A percentile compares a stretch with the other conserved stretches of the same genome.
Evolutionary conservation across 2,888 invertebrate genomes (phyloP).

Genomic region (Carabus problematicus): DNA sequence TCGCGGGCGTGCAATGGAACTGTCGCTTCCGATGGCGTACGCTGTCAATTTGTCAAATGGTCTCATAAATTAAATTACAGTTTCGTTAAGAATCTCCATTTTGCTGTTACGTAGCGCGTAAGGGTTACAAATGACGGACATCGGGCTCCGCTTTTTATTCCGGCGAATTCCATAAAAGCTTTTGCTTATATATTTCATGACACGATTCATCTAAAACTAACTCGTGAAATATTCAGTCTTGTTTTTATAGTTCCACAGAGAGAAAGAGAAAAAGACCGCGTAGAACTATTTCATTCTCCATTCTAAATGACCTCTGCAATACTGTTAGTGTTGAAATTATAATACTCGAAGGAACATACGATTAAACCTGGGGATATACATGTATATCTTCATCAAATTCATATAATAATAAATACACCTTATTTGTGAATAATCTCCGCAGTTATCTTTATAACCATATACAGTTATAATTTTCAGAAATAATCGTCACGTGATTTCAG

Average conservation of each 20-base stretch:
- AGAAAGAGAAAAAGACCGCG: too few species aligned
- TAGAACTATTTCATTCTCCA: slow-evolving; percentile 26
- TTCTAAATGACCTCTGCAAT: slow-evolving; percentile 28
- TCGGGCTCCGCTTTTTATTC: slow-evolving; percentile 14
- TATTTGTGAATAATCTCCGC: too few species aligned
- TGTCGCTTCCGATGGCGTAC: neutral
- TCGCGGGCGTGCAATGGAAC: neutral
- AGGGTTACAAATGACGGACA: slow-evolving; percentile 27
- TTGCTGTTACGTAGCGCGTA: neutral
- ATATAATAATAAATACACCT: too few species aligned
- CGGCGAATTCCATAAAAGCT: slow-evolving; percentile 16
- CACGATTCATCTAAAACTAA: slow-evolving; percentile 10
- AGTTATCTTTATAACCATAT: too few species aligned
- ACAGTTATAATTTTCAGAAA: too few species aligned
- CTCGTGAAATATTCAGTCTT: slow-evolving; percentile 25
- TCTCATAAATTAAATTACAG: slow-evolving; percentile 21
- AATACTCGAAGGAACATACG: neutral
- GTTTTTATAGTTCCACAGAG: slow-evolving; percentile 20
- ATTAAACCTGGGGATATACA: too few species aligned
- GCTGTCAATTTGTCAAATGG: slow-evolving; percentile 15
- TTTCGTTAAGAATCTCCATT: slow-evolving; percentile 5
- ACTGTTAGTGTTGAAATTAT: slow-evolving; percentile 28
- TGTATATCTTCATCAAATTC: too few species aligned
- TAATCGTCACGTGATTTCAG: too few species aligned
- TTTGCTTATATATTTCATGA: slow-evolving; percentile 30